A percentile compares a stretch with the other conserved stretches of the same genome.
Conservation (phyloP, 2,797 vertebrate genomes). For the Coranthus polyacanthus region DNA sequence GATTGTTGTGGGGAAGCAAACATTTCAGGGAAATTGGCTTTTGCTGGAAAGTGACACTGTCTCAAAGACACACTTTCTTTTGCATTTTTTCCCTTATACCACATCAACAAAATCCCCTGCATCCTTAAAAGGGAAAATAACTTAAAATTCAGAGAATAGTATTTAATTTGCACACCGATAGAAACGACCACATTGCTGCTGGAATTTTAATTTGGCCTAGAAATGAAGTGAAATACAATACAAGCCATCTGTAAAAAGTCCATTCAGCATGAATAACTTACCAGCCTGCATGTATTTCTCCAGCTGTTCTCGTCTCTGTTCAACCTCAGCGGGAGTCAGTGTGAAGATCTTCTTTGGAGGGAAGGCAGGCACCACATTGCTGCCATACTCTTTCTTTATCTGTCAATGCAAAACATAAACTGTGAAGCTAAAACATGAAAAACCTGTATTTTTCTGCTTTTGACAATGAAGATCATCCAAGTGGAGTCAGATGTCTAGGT, state of each 20-base stretch:
- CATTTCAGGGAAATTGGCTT: conserved; percentile 33
- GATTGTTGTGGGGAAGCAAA: conserved; percentile 47
- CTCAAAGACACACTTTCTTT: conserved; percentile 14
- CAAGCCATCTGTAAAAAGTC: conserved; percentile 40
- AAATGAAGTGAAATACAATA: conserved; percentile 46
- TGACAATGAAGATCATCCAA: background rate
- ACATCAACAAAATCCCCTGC: background rate
- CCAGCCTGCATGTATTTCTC: conserved; percentile 99
- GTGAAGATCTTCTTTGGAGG: conserved; percentile 99
- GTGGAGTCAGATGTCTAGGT: background rate
- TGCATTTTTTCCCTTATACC: background rate
- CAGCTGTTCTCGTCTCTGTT: conserved; percentile 95
- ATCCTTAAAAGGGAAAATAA: background rate
- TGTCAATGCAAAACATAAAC: conserved; percentile 67
- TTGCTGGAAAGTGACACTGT: conserved; percentile 13
- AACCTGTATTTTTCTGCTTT: background rate
- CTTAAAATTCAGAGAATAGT: conserved; percentile 13
- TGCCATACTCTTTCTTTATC: conserved; percentile 96
- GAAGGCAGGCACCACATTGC: conserved; percentile 94
- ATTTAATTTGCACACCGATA: conserved; percentile 26
- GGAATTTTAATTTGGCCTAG: conserved; percentile 33
- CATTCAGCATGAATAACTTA: conserved; percentile 78
- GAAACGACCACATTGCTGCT: conserved; percentile 28
- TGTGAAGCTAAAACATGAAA: conserved; percentile 5
- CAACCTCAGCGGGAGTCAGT: conserved; percentile 94